These are phyloP conservation scores for Pectinophora gossypiella DNA, from an alignment of 1,140 invertebrate genomes.

Conservation along the genomic window DNA sequence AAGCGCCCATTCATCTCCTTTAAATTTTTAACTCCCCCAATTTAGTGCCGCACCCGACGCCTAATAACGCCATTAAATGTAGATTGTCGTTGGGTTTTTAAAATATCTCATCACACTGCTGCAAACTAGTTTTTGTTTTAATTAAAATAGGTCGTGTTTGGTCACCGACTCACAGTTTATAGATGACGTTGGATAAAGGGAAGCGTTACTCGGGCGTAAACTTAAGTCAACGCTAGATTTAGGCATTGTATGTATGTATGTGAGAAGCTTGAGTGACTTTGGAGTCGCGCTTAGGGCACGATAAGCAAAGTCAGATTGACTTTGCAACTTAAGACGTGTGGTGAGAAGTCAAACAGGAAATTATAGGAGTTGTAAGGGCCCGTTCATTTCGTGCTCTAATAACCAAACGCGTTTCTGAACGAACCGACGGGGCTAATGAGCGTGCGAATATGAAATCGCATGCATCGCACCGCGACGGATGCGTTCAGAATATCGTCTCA, in stretches of 20 bases:
- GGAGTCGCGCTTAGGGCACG: not conserved
- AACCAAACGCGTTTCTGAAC: not conserved
- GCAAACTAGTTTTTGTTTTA: no score
- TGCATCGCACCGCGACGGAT: slow-evolving; percentile 30
- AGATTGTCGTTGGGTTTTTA: not conserved
- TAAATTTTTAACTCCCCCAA: slow-evolving; percentile 31
- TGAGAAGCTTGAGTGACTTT: no score
- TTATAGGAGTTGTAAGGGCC: slow-evolving; percentile 10
- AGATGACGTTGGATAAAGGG: no score
- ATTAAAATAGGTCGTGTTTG: no score
- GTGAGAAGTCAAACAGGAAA: slow-evolving; percentile 10
- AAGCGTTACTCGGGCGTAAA: no score
- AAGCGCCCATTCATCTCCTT: slow-evolving; percentile 46
- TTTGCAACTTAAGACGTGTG: slow-evolving; percentile 4
- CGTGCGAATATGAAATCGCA: slow-evolving; percentile 32
- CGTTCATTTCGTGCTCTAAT: slow-evolving; percentile 16
- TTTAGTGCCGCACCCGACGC: slow-evolving; percentile 8
- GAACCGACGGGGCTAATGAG: slow-evolving; percentile 23
- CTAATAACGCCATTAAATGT: not conserved
- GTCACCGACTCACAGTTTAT: no score
- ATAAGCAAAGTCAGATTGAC: not conserved
- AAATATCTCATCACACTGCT: no score
- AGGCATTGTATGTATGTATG: no score
- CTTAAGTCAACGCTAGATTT: no score
- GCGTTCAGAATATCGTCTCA: slow-evolving; percentile 34